Evolutionary conservation across 2,797 vertebrate species (phyloP).

Genomic region (Poecilia picta): DNA sequence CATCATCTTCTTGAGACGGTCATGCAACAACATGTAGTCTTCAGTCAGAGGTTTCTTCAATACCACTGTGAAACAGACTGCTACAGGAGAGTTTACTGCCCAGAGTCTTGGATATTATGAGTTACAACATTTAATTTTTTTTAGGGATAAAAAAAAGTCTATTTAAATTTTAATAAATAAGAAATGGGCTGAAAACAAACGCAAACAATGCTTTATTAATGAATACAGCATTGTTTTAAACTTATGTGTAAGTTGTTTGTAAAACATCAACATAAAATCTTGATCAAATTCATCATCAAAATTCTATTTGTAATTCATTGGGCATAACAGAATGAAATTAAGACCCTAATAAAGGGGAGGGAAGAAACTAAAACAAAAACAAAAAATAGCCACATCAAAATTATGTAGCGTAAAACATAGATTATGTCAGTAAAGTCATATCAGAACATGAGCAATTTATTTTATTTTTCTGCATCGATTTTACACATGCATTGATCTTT

Average conservation of each 20-base stretch:
- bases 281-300: background rate
- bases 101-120: no score
- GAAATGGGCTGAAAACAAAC: no score
- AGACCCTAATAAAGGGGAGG: background rate
- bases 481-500: background rate
- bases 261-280: background rate
- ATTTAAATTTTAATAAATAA: no score
- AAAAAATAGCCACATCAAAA: background rate
- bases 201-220: background rate
- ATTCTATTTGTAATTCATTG: background rate
- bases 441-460: background rate
- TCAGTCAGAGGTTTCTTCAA: no score
- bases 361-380: background rate
- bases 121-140: no score
- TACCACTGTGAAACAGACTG: no score
- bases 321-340: background rate
- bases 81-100: no score
- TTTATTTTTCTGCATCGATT: background rate
- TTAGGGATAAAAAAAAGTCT: no score
- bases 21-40: no score
- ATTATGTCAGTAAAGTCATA: background rate
- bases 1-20: no score
- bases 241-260: background rate
- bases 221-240: background rate
- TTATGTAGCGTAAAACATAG: background rate